phyloP scores from a whole-genome alignment of 2,888 invertebrate species.

The Oasisia sp. region DNA sequence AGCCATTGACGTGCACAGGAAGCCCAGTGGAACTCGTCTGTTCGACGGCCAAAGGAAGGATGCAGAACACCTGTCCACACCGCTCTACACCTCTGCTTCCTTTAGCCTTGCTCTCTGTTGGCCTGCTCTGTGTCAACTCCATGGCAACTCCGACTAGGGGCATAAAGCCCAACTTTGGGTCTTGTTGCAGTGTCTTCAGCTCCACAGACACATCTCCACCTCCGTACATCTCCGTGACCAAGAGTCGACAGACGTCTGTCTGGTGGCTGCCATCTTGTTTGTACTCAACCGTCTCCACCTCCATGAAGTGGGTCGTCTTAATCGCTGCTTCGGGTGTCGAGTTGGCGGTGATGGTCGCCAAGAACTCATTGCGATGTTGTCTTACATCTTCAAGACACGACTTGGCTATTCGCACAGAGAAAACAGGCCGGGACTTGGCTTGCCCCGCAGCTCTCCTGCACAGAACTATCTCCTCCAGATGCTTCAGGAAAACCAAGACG shows the following conservation, averaged over 20 bases:
- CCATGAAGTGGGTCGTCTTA: not conserved
- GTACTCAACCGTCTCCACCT: not conserved
- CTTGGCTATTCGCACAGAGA: not conserved
- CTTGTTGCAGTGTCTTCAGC: slow-evolving; percentile 41
- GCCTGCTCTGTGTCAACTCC: slow-evolving; percentile 35
- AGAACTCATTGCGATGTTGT: not conserved
- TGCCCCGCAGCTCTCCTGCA: slow-evolving; percentile 38
- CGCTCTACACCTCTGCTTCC: slow-evolving; percentile 29
- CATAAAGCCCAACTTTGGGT: slow-evolving; percentile 42
- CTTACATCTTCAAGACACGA: not conserved
- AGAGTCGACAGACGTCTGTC: not conserved
- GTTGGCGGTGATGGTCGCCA: not conserved
- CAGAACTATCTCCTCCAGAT: slow-evolving; percentile 49
- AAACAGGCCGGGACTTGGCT: not conserved
- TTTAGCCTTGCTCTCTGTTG: slow-evolving; percentile 13
- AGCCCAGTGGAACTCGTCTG: no score
- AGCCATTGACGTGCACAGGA: slow-evolving; percentile 60
- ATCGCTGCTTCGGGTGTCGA: not conserved
- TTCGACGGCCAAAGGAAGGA: no score
- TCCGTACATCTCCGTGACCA: slow-evolving; percentile 40
- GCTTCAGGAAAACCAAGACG: slow-evolving; percentile 55
- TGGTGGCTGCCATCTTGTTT: slow-evolving; percentile 6
- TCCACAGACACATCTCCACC: slow-evolving; percentile 37
- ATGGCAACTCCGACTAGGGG: slow-evolving; percentile 52
- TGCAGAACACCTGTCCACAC: slow-evolving; percentile 57